Evolutionary conservation across 2,113 vertebrate genomes (phyloP).

Genomic region (Rhea pennata): DNA sequence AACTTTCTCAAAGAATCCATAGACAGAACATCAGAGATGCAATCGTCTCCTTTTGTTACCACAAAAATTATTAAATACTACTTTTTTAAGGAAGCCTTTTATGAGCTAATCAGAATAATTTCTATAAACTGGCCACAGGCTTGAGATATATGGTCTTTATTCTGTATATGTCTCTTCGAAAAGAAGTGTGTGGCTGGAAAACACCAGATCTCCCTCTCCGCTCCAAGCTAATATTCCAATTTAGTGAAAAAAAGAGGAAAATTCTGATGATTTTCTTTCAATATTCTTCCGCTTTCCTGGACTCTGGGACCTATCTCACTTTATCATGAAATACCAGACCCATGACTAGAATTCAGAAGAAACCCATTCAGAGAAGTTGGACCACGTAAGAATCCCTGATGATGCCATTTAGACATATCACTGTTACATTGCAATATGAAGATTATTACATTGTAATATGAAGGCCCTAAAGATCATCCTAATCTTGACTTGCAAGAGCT

Average conservation of each 20-base stretch:
- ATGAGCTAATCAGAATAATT: neutral
- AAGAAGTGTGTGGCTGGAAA: neutral
- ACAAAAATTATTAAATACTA: neutral
- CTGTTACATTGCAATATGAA: neutral
- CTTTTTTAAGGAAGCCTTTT: neutral
- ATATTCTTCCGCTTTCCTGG: neutral
- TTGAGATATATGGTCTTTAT: neutral
- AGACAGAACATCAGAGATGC: neutral
- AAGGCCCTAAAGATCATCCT: neutral
- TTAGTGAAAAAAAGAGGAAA: neutral
- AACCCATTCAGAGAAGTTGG: neutral
- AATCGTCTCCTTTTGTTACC: neutral
- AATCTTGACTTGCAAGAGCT: neutral
- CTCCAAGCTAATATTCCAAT: neutral
- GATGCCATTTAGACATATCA: neutral
- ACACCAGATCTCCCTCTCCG: neutral
- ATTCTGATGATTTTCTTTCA: neutral
- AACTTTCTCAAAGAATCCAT: neutral
- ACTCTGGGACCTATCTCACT: neutral
- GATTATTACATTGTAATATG: neutral
- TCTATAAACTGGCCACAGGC: neutral
- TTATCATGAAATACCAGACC: neutral
- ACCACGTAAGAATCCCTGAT: neutral
- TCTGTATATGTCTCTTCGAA: neutral
- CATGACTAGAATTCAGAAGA: neutral